phyloP scores from a whole-genome alignment of 1,140 invertebrate species.

The Pseudomyrmex gracilis region DNA sequence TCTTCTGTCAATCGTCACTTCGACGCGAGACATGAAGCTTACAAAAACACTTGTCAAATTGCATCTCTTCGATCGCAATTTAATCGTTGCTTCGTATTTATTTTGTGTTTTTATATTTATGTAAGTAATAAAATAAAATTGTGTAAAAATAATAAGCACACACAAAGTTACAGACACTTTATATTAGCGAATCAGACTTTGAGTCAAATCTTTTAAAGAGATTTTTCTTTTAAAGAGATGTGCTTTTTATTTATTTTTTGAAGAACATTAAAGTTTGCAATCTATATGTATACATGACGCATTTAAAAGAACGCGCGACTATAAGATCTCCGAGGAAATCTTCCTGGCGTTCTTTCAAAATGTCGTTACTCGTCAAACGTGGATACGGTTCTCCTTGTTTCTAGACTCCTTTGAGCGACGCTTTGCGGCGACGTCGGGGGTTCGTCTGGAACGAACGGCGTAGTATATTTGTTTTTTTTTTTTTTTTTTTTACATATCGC shows the following conservation, averaged over 20 bases:
- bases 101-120: too few species aligned
- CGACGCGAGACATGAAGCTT: constrained; percentile 5
- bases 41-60: constrained; percentile 21
- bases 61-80: background rate
- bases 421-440: constrained; percentile 12
- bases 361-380: constrained; percentile 43
- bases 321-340: constrained; percentile 33
- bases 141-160: too few species aligned
- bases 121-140: too few species aligned
- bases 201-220: too few species aligned
- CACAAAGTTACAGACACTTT: too few species aligned
- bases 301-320: constrained; percentile 12
- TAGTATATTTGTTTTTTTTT: constrained; percentile 22
- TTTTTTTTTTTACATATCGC: constrained; percentile 68
- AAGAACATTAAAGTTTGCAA: background rate
- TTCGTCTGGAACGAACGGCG: constrained; percentile 52
- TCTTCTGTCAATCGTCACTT: constrained; percentile 2
- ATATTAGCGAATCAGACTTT: too few species aligned
- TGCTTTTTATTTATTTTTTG: too few species aligned
- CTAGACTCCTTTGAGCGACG: constrained; percentile 34
- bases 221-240: too few species aligned
- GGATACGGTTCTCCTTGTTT: constrained; percentile 35
- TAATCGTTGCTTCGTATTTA: too few species aligned
- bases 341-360: constrained; percentile 51
- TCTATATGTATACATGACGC: background rate